Evolutionary conservation across 1,140 invertebrate species (phyloP), one percentile per base, ranked within the genome.

Genomic region (Cydia fagiglandana): DNA sequence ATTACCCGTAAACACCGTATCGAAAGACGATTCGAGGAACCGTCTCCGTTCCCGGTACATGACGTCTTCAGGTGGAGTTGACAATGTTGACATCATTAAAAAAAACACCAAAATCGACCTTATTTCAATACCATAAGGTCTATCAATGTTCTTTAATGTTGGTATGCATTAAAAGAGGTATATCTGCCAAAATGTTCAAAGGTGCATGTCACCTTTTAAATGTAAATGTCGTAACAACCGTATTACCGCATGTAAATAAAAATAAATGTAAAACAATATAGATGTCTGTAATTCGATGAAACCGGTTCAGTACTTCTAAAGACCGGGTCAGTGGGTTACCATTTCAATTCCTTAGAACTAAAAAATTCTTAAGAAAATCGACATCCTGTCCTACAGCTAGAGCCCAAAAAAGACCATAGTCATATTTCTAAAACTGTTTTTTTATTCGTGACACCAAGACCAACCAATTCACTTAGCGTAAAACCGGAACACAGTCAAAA

Each of bases 1-100:
- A 70, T 70, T 70, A 70, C 1, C 66, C 66, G 66, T 70, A 70
- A 70, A 41, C n/a, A 70, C 34, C 34, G 30, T 41, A 70, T 70
- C 34, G 66, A 70, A 17, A 70, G 66, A 70, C 66, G 28, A 68
- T 28, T 70, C 66, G 34, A 70, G 30, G 66, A 70, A 70, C 15
- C n/a, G 66, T 17, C 56, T 17, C 64, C 7, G 34, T 70, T 70
- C 66, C 34, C 15, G 9, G 66, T 70, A 70, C n/a, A 70, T 70
- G 66, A 70, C 66, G 66, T 70, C 28, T 38, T 10, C 30, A 70
- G 66, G 66, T 70, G 15, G 38, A 70, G 38, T 38, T 38, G 66
- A 70, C 28, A 70, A 38, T 45, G 38, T 38, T 38, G 66, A 70
- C 28, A 70, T 61, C 56, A 24, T 24, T 61, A 12, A 24, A 56